Evolutionary conservation across 2,888 invertebrate genomes (phyloP), one percentile per base, ranked within the genome.

Genomic region (Cynaeus angustus): DNA sequence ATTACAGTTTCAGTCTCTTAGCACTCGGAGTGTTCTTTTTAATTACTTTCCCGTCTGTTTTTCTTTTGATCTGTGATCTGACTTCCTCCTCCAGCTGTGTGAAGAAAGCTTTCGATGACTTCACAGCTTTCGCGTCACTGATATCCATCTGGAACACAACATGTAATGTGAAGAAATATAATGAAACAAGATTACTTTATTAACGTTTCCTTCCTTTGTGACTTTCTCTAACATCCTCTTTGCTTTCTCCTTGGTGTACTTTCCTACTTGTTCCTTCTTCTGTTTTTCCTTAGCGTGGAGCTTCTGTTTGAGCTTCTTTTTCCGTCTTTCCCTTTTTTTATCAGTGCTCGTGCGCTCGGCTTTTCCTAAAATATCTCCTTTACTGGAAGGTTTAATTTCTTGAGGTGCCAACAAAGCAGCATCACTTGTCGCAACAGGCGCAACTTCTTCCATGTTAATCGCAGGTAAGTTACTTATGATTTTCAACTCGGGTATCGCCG

Each of bases 371-470:
- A 86, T 80, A 75, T 89, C 88, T 59, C 90, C 89, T 81, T 88
- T 87, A 0, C 83, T 74, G 75, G 86, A 86, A 13, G 77, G 88
- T 84, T 90, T 91, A 0, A 98, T 88, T 89, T 99, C 98, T 85
- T 98, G 95, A 0, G 99, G 98, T 12, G 98, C 98, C 72, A 98
- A 86, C 37, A 97, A 84, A 0, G 92, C 88, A 2, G 94, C 94
- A 84, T 96, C 94, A 80, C 93, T 96, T 0, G 92, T 89, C n/a
- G 93, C 91, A 4, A 95, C 88, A 0, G 98, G 98, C 0, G 97
- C 96, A 5, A 98, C 97, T 85, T 99, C 99, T 85, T 99, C 99
- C 91, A 98, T 94, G 28, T 88, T 90, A 55, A 99, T 91, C 0
- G 97, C 95, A 0, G 98, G 95, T 72, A 95, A 88, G 82, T 99